Evolutionary conservation across 2,113 vertebrate genomes (phyloP).

Genomic region (Typhlomys cinereus): DNA sequence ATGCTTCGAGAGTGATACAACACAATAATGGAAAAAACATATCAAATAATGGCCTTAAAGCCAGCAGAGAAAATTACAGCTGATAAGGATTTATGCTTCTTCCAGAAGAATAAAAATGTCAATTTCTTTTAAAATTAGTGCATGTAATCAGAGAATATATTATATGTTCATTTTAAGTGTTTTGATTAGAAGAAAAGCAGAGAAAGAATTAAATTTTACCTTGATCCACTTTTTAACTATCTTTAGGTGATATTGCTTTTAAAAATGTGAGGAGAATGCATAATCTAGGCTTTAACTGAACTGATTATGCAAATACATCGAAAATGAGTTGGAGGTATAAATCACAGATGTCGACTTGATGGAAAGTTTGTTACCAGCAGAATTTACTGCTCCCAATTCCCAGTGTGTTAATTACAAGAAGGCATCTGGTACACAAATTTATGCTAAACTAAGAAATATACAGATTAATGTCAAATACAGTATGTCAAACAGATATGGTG

Average conservation of each 20-base stretch:
- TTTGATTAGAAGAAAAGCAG: conserved; percentile 59
- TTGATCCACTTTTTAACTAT: conserved; percentile 82
- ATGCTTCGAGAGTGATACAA: neutral
- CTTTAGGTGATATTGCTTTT: conserved; percentile 75
- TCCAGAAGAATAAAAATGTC: conserved; percentile 33
- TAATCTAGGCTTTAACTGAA: conserved; percentile 82
- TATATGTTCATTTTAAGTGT: conserved; percentile 64
- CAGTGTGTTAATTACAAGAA: conserved; percentile 87
- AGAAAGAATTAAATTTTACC: conserved; percentile 65
- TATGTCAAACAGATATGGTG: conserved; percentile 79
- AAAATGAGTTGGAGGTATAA: conserved; percentile 86
- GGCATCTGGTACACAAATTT: conserved; percentile 89
- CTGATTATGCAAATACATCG: conserved; percentile 89
- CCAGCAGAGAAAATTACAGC: neutral
- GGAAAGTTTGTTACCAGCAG: conserved; percentile 87
- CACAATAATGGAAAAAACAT: neutral
- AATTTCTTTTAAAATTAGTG: conserved; percentile 65
- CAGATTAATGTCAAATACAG: conserved; percentile 81
- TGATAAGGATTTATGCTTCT: neutral
- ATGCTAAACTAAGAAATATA: conserved; percentile 86
- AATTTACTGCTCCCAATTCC: conserved; percentile 86
- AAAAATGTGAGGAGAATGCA: conserved; percentile 79
- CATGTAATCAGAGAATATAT: conserved; percentile 72
- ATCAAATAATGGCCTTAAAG: neutral
- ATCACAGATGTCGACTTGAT: conserved; percentile 89